Conservation (phyloP, 1,140 invertebrate genomes). For the Neodiprion fabricii region DNA sequence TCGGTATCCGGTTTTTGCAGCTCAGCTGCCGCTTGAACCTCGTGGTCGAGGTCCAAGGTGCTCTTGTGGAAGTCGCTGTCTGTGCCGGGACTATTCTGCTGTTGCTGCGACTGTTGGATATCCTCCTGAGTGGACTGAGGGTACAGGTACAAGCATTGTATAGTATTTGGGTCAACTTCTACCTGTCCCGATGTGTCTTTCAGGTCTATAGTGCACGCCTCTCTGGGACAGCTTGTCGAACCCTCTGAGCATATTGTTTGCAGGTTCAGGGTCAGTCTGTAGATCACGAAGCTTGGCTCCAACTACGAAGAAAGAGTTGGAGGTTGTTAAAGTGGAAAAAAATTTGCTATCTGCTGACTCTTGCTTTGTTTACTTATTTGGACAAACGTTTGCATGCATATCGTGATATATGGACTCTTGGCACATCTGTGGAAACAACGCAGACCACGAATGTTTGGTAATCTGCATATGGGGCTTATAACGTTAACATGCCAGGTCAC, state of each 20-base stretch:
- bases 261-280: conserved; percentile 48
- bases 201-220: conserved; percentile 49
- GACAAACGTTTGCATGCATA: conserved; percentile 14
- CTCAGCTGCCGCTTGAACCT: conserved; percentile 38
- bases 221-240: conserved; percentile 39
- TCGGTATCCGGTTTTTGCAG: conserved; percentile 30
- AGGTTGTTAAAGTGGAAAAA: conserved; percentile 8
- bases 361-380: conserved; percentile 11
- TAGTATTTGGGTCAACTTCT: conserved; percentile 40
- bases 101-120: conserved; percentile 9
- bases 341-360: not conserved
- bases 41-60: conserved; percentile 46
- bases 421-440: too few species aligned
- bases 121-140: conserved; percentile 35
- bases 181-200: conserved; percentile 44
- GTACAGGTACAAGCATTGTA: conserved; percentile 47
- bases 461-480: too few species aligned
- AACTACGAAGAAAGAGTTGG: conserved; percentile 38
- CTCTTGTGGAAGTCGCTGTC: conserved; percentile 31
- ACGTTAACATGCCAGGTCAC: too few species aligned
- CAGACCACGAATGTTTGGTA: too few species aligned
- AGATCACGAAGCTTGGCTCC: conserved; percentile 41
- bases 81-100: not conserved
- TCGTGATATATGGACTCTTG: too few species aligned
- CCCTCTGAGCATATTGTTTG: conserved; percentile 40